Base-by-base conservation (phyloP, 2,888 invertebrate species). In the Mesorhabditis spiculigera region DNA sequence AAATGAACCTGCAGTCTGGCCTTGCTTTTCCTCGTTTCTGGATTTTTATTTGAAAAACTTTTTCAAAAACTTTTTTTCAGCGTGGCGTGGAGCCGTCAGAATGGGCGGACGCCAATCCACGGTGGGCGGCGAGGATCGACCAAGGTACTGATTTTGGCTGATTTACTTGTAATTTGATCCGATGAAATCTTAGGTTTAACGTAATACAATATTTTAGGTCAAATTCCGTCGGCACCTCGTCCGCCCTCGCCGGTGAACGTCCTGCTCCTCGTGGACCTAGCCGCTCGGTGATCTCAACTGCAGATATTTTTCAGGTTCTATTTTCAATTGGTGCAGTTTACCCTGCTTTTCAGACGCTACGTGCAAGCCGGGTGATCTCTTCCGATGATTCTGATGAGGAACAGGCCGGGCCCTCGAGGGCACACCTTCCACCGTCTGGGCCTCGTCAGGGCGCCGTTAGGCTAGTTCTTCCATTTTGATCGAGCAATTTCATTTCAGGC, bases 91-190 rank as follows among this genome's bases (percentile, higher is more conserved):
- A 50, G n/a, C 58, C 58, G 58, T 10, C 8, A n/a, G 66, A 62
- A 79, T 79, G 79, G 79, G 79, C 63, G 79, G 75, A 64, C 77
- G 79, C 68, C 79, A 79, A 68, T 79, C 79, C 63, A 71, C 76
- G 42, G 76, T 76, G 67, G 65, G 73, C 58, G 62, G 61, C 43
- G 79, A 79, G 63, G 78, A 79, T 43, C 70, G 79, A 68, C 78
- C 75, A 62, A 68, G 79, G 66, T 75, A 1, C 10, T 43, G 42
- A 42, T 63, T 61, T 6, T 66, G 13, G 43, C 44, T 65, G n/a
- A 4, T 1, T 16, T 63, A 50, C 2, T 10, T 65, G 13, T 43
- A 28, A 28, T 28, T 28, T 28, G 28, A 28, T 28, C 28, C 28
- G 28, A 28, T 28, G 28, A 28, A 1, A 28, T 28, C 28, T 28